phyloP scores from a whole-genome alignment of 2,113 vertebrate genomes.

The Melanostigma gelatinosum region DNA sequence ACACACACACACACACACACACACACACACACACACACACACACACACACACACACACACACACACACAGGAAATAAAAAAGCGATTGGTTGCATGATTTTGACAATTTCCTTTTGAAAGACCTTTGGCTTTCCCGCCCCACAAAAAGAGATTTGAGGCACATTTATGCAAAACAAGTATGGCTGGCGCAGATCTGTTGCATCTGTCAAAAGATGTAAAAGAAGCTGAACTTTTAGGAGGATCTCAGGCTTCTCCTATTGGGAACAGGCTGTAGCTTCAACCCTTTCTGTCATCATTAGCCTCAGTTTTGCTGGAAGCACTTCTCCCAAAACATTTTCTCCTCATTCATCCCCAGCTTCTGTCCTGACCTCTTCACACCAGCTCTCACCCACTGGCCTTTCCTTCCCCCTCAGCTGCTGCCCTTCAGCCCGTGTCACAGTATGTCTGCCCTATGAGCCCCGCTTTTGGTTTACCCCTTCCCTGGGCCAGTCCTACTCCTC shows the following conservation, averaged over 20 bases:
- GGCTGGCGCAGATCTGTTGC: not conserved
- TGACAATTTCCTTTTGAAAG: not conserved
- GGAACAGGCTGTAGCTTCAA: not conserved
- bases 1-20: not conserved
- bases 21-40: conserved; percentile 17
- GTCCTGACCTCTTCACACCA: conserved; percentile 21
- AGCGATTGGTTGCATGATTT: not conserved
- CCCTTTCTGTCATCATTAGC: not conserved
- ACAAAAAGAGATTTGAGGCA: not conserved
- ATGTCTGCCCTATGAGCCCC: conserved; percentile 9
- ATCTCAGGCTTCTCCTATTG: not conserved
- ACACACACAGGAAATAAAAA: conserved; percentile 11
- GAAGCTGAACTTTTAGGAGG: not conserved
- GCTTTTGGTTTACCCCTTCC: not conserved
- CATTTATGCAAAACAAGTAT: too few relatives aligned
- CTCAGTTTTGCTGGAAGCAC: not conserved
- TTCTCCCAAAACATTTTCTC: not conserved
- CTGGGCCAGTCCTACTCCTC: conserved; percentile 16
- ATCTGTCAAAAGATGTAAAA: not conserved
- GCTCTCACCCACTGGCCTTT: not conserved
- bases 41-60: conserved; percentile 8
- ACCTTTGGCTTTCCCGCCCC: not conserved
- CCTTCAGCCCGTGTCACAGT: not conserved
- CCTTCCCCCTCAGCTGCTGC: not conserved
- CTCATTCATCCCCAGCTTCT: not conserved